Evolutionary conservation across 2,888 invertebrate genomes (phyloP).

Genomic region (Colletes collaris): DNA sequence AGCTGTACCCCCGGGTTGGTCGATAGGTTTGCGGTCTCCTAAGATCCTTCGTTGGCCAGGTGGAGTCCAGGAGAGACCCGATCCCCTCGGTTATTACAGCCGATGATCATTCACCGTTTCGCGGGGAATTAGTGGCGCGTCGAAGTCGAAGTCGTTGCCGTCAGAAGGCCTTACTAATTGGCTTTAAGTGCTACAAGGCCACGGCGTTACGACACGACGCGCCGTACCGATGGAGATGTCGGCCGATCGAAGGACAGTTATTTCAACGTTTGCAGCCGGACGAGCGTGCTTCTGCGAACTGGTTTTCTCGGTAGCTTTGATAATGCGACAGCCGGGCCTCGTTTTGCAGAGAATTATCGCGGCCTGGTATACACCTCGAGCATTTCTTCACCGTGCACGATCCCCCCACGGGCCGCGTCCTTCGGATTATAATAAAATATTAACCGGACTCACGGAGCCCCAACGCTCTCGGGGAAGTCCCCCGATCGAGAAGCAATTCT

Average conservation of each 20-base stretch:
- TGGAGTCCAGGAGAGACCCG: no score
- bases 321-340: conserved; percentile 61
- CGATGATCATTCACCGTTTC: conserved; percentile 16
- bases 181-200: conserved; percentile 57
- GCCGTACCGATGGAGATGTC: conserved; percentile 59
- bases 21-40: no score
- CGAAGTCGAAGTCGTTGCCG: conserved; percentile 13
- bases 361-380: conserved; percentile 18
- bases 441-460: conserved; percentile 5
- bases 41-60: not conserved
- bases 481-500: conserved; percentile 14
- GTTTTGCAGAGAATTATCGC: conserved; percentile 59
- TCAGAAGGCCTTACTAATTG: conserved; percentile 57
- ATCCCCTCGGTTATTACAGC: conserved; percentile 5
- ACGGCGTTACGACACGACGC: conserved; percentile 32
- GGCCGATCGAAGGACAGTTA: conserved; percentile 67
- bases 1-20: no score
- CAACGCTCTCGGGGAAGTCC: not conserved
- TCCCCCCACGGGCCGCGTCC: conserved; percentile 27
- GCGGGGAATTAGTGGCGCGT: conserved; percentile 28
- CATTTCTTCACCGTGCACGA: conserved; percentile 32
- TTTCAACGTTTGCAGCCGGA: conserved; percentile 46
- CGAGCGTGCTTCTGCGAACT: conserved; percentile 53
- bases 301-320: conserved; percentile 66
- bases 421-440: conserved; percentile 55